These are phyloP conservation scores for Sepioteuthis lessoniana DNA, from an alignment of 2,888 invertebrate genomes.

Conservation along the genomic window DNA sequence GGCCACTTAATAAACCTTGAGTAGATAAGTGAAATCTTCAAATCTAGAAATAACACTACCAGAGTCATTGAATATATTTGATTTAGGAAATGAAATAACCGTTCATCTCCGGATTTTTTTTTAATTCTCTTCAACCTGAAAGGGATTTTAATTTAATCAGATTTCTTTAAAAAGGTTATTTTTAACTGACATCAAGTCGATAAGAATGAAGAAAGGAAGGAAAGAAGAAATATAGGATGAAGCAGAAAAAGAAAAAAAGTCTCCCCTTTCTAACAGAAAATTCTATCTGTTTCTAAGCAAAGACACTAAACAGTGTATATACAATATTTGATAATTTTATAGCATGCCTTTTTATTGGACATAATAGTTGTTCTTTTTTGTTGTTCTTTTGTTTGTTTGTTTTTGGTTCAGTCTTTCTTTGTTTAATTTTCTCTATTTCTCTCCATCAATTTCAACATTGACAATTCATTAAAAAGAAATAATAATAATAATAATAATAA, in stretches of 20 bases:
- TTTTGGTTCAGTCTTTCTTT: not conserved
- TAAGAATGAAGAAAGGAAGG: not conserved
- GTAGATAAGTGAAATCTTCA: not conserved
- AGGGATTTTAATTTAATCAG: slow-evolving; percentile 33
- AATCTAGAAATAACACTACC: slow-evolving; percentile 13
- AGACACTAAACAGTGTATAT: not conserved
- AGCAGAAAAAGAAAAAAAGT: not conserved
- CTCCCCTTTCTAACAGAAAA: not conserved
- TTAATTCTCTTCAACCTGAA: not conserved
- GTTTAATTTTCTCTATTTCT: not conserved
- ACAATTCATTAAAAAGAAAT: slow-evolving; percentile 13
- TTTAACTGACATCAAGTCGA: slow-evolving; percentile 25
- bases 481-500: not conserved
- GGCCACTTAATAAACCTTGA: not conserved
- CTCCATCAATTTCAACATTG: not conserved
- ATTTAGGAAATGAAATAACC: not conserved
- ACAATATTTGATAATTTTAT: slow-evolving; percentile 20
- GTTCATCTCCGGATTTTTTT: not conserved
- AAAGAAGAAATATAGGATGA: not conserved
- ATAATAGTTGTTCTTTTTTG: not conserved
- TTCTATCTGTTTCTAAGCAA: not conserved
- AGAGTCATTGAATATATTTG: not conserved
- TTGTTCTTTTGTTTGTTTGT: too few relatives aligned
- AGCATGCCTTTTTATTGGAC: not conserved
- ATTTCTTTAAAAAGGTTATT: slow-evolving; percentile 23